Evolutionary conservation across 2,797 vertebrate genomes (phyloP).

Genomic region (Pristis pectinata): DNA sequence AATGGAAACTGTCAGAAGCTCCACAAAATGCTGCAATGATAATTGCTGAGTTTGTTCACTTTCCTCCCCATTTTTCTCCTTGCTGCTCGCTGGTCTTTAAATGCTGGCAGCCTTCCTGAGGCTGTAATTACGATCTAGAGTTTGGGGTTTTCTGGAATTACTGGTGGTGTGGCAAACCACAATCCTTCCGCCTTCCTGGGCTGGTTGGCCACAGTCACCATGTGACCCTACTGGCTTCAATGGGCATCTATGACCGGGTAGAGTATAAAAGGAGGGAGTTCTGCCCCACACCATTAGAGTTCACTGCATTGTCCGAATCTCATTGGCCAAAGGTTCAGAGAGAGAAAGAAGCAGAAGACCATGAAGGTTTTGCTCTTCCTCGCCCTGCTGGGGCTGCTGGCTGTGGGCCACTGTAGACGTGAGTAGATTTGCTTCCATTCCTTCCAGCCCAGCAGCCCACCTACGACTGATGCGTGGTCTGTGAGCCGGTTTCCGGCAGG

Average conservation of each 20-base stretch:
- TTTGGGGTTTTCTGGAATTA: slow-evolving; percentile 12
- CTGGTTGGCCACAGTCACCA: not conserved
- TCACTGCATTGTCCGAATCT: not conserved
- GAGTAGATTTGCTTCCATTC: not conserved
- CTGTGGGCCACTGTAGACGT: not conserved
- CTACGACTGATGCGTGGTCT: rapidly evolving
- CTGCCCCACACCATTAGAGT: not conserved
- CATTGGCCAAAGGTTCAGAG: not conserved
- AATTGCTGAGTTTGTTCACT: too few species aligned
- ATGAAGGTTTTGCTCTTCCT: not conserved
- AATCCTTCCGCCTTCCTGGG: not conserved
- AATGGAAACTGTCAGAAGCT: not conserved
- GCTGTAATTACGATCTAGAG: not conserved
- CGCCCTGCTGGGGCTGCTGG: not conserved
- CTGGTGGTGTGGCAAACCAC: not conserved
- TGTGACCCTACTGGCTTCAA: not conserved
- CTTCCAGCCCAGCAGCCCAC: not conserved
- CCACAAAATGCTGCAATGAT: not conserved
- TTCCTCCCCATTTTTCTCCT: not conserved
- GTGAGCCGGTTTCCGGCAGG: too few species aligned
- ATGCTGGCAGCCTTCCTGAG: not conserved
- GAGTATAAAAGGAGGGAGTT: not conserved
- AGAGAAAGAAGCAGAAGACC: not conserved
- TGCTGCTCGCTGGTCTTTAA: too few species aligned
- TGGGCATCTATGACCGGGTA: not conserved